Percentiles rank a stretch among this genome's conserved stretches.
These are phyloP conservation scores for Ormyrus rosae DNA, from an alignment of 2,888 invertebrate genomes.

Conservation along the genomic window DNA sequence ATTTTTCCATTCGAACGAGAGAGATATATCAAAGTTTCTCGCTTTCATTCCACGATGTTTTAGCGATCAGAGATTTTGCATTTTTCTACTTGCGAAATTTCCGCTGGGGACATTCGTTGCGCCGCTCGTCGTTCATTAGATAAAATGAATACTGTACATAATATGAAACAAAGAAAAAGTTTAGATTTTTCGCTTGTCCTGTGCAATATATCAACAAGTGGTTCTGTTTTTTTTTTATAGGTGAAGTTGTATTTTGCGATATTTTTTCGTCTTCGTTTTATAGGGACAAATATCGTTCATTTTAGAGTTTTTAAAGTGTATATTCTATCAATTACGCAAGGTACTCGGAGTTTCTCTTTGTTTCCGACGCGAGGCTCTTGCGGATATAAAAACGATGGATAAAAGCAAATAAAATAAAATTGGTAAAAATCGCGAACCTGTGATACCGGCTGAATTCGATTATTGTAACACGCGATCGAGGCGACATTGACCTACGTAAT, in stretches of 20 bases:
- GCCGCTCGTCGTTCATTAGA: conserved; percentile 44
- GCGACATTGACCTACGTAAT: conserved; percentile 23
- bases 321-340: neutral
- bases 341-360: neutral
- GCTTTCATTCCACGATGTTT: conserved; percentile 41
- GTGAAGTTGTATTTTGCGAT: conserved; percentile 32
- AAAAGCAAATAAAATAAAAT: conserved; percentile 17
- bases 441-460: conserved; percentile 52
- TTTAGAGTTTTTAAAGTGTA: conserved; percentile 32
- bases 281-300: conserved; percentile 15
- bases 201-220: conserved; percentile 44
- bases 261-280: conserved; percentile 9
- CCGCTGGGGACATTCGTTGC: conserved; percentile 43
- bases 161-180: conserved; percentile 23
- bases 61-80: conserved; percentile 40
- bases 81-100: conserved; percentile 42
- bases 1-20: neutral
- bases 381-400: conserved; percentile 3
- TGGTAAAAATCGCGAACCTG: conserved; percentile 53
- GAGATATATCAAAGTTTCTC: conserved; percentile 15
- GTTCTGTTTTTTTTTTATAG: conserved; percentile 36
- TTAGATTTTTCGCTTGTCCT: conserved; percentile 35
- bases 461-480: conserved; percentile 34
- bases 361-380: conserved; percentile 20
- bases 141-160: conserved; percentile 27